Evolutionary conservation across 1,140 invertebrate species (phyloP), one percentile per base, ranked within the genome.

Genomic region (Pentalonia nigronervosa): DNA sequence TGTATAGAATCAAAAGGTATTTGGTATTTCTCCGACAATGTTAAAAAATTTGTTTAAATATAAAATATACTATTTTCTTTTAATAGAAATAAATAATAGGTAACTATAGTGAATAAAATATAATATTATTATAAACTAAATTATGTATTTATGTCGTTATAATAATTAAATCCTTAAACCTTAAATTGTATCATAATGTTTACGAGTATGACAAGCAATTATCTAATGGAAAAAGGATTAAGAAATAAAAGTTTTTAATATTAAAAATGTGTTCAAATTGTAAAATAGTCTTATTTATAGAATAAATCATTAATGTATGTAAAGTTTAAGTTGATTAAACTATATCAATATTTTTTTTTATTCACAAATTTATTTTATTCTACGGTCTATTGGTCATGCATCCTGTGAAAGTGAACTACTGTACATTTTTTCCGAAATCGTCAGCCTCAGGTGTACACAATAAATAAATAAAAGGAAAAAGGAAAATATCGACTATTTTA

Each of bases 351-450:
- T 25, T 67, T 30, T 67, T 60, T 56, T 41, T 45, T 47, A 30
- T 56, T 90, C 60, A 30, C 9, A 90, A 56, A 25, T 41, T 4
- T 50, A 83, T 92, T 92, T 76, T 92, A 81, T 92, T 81, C 8
- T 81, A 36, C 90, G 90, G 90, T 92, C 67, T 34, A 92, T 92
- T 92, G 90, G 90, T 36, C 36, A 50, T 92, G 76, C 90, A 53
- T 92, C 67, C 76, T 50, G 90, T 81, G 90, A 92, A 92, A 92
- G 90, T 92, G 47, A 92, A 83, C 81, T 30, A 67, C 60, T n/a
- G 2, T 47, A 45, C 25, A 30, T 83, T 92, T 48, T 50, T 92
- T 56, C n/a, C 36, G 9, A 23, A 53, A 14, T 3, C 20, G 20
- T 7, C 41, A 25, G 41, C 21, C 25, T 30, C 41, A 30, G 41